phyloP scores from a whole-genome alignment of 2,888 invertebrate genomes.

The Mesochorus sp. region DNA sequence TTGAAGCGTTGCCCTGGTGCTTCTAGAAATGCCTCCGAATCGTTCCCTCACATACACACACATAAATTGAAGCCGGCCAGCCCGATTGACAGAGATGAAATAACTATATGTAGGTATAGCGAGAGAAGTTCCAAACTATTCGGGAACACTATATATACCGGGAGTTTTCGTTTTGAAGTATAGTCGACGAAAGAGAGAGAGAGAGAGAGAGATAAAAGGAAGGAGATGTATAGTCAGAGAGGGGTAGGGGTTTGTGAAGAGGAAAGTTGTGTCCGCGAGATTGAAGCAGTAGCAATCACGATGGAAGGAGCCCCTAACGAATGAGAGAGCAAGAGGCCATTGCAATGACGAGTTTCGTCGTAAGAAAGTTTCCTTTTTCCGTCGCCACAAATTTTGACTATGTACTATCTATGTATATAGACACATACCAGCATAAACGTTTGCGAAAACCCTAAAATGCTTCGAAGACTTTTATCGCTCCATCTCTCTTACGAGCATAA shows the following conservation, averaged over 20 bases:
- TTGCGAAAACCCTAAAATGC: constrained; percentile 33
- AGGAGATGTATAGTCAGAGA: neutral
- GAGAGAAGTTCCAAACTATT: neutral
- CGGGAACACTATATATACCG: neutral
- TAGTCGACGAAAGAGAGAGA: constrained; percentile 27
- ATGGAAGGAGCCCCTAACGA: constrained; percentile 61
- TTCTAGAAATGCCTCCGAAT: constrained; percentile 40
- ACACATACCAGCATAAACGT: constrained; percentile 21
- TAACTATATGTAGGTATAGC: neutral
- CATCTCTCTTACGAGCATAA: constrained; percentile 14
- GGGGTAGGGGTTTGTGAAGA: constrained; percentile 21
- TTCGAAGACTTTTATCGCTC: neutral
- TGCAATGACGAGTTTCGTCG: constrained; percentile 36
- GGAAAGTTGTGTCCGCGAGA: constrained; percentile 36
- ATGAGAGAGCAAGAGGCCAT: constrained; percentile 52
- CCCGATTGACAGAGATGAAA: constrained; percentile 13
- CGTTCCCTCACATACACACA: constrained; percentile 1
- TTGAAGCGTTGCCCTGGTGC: constrained; percentile 48
- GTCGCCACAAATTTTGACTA: neutral
- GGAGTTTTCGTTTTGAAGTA: constrained; percentile 22
- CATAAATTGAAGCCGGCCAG: neutral
- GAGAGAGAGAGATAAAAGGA: too few relatives aligned
- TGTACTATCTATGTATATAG: too few relatives aligned
- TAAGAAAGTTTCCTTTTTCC: constrained; percentile 64
- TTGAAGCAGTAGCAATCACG: constrained; percentile 62